Percentiles rank a stretch among this genome's conserved stretches.
These are phyloP conservation scores for Cecidostiba fungosa DNA, from an alignment of 2,888 invertebrate genomes.

Conservation along the genomic window DNA sequence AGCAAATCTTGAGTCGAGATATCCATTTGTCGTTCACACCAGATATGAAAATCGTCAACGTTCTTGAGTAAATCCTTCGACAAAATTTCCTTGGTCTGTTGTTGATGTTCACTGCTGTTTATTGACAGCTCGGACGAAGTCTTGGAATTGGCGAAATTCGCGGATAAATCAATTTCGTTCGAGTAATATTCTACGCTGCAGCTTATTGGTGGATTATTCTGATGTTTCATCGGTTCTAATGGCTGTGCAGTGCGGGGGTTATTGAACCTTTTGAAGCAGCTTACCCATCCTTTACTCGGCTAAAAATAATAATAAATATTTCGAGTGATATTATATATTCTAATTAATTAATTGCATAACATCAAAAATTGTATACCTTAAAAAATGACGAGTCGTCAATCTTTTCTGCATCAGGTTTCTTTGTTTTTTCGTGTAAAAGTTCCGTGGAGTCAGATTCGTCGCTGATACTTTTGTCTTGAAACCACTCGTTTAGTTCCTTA, in stretches of 20 bases:
- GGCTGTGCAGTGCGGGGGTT: neutral
- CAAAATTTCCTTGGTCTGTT: neutral
- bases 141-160: neutral
- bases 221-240: too few species aligned
- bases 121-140: neutral
- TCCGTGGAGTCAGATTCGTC: neutral
- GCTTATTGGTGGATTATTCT: too few species aligned
- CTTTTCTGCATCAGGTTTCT: too few species aligned
- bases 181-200: neutral
- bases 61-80: neutral
- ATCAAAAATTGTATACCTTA: too few species aligned
- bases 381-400: too few species aligned
- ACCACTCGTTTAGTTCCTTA: neutral
- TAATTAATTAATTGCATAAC: too few species aligned
- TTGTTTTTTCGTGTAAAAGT: too few species aligned
- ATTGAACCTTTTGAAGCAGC: neutral
- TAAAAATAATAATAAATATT: neutral
- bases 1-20: neutral
- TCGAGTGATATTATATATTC: too few species aligned
- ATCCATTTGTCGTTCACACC: conserved; percentile 15
- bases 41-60: neutral
- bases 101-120: neutral
- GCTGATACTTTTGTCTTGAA: neutral
- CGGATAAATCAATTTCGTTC: neutral
- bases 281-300: neutral